These are phyloP conservation scores for Lomographa bimaculata DNA, from an alignment of 2,888 invertebrate genomes.

Conservation along the genomic window DNA sequence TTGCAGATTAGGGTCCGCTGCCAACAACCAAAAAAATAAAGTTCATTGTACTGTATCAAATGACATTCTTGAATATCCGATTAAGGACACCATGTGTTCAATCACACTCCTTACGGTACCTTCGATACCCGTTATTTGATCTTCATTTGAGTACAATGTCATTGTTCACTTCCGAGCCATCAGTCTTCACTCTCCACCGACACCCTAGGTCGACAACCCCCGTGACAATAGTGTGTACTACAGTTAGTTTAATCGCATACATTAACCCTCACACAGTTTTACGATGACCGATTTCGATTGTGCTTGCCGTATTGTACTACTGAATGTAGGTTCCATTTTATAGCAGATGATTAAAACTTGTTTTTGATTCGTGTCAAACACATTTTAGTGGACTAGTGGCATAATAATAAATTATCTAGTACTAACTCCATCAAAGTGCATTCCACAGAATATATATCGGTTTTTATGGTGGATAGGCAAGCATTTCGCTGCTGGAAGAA, in stretches of 20 bases:
- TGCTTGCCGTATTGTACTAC: conserved; percentile 3
- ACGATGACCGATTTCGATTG: conserved; percentile 17
- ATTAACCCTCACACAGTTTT: conserved; percentile 13
- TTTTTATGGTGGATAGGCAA: no score
- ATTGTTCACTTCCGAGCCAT: conserved; percentile 33
- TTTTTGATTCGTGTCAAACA: conserved; percentile 8
- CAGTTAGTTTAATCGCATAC: conserved; percentile 18
- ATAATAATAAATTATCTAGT: no score
- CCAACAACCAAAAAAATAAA: no score
- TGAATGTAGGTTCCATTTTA: no score
- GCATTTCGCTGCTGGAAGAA: no score
- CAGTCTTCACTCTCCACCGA: conserved; percentile 3
- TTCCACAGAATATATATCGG: no score
- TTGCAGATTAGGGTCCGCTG: no score
- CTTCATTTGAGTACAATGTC: conserved; percentile 31
- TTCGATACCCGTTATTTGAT: conserved; percentile 27
- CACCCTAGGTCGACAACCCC: conserved; percentile 26
- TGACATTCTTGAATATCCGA: no score
- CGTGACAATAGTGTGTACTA: conserved; percentile 15
- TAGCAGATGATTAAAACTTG: conserved; percentile 7
- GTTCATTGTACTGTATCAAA: no score
- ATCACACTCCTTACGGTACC: conserved; percentile 11
- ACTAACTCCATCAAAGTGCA: no score
- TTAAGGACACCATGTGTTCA: conserved; percentile 5
- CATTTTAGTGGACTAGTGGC: no score